phyloP scores from a whole-genome alignment of 2,113 vertebrate species.

The Platichthys stellatus region DNA sequence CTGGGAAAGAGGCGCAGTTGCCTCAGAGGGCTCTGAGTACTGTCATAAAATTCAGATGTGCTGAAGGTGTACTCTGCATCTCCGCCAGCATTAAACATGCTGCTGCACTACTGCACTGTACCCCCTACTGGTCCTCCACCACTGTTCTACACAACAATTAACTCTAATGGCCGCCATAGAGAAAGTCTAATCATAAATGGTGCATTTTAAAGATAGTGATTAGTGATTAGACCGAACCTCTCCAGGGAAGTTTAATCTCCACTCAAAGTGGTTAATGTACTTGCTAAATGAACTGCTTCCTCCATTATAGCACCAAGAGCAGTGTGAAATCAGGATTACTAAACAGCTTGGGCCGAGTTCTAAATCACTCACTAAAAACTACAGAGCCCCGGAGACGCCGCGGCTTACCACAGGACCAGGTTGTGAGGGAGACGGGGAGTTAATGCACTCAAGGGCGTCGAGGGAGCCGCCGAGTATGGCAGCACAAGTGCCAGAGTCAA shows the following conservation, averaged over 20 bases:
- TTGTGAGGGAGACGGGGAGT: slow-evolving; percentile 71
- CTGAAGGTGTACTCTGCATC: slow-evolving; percentile 34
- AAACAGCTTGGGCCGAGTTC: slow-evolving; percentile 70
- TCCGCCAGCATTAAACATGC: slow-evolving; percentile 13
- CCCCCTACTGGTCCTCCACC: slow-evolving; percentile 43
- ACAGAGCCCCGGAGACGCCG: slow-evolving; percentile 76
- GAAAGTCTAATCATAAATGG: slow-evolving; percentile 76
- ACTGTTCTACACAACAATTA: slow-evolving; percentile 54
- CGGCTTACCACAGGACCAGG: slow-evolving; percentile 79
- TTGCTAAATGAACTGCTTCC: slow-evolving; percentile 78
- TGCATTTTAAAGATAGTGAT: slow-evolving; percentile 80
- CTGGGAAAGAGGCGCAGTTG: slow-evolving; percentile 31
- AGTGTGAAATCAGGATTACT: slow-evolving; percentile 71
- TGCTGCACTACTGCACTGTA: slow-evolving; percentile 27
- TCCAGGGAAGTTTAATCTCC: slow-evolving; percentile 78
- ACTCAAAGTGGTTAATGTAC: slow-evolving; percentile 78
- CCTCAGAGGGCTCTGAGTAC: slow-evolving; percentile 30
- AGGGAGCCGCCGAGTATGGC: slow-evolving; percentile 69
- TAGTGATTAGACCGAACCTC: slow-evolving; percentile 77
- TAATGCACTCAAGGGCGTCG: slow-evolving; percentile 75
- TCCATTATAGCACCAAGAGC: slow-evolving; percentile 74
- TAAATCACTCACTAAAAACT: slow-evolving; percentile 79
- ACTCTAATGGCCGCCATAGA: slow-evolving; percentile 60
- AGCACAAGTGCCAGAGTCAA: slow-evolving; percentile 73
- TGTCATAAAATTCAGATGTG: slow-evolving; percentile 48